Percentiles rank a stretch among this genome's conserved stretches.
Conservation (phyloP, 1,140 invertebrate genomes). For the Trachelipus rathkii region DNA sequence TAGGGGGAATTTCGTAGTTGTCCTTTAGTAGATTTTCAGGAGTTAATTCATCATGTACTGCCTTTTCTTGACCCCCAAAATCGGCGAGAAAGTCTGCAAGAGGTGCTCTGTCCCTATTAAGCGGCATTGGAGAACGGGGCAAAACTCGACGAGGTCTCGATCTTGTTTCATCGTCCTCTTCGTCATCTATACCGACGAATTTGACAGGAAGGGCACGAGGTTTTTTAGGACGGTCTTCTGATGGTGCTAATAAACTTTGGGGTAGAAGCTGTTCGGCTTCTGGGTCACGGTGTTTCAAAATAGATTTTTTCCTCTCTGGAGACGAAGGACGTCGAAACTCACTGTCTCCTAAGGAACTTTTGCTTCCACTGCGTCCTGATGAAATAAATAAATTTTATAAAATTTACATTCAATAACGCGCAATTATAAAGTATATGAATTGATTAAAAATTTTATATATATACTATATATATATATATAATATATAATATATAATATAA, state of each 20-base stretch:
- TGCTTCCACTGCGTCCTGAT: constrained; percentile 60
- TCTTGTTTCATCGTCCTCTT: constrained; percentile 45
- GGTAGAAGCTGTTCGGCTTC: constrained; percentile 74
- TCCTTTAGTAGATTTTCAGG: constrained; percentile 46
- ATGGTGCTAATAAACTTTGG: constrained; percentile 50
- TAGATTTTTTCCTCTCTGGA: constrained; percentile 65
- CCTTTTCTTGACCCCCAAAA: constrained; percentile 53
- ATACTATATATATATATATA: no score
- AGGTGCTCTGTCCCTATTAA: constrained; percentile 30
- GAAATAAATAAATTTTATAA: not conserved
- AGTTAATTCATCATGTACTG: constrained; percentile 52
- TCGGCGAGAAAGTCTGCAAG: constrained; percentile 40
- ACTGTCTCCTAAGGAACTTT: constrained; percentile 65
- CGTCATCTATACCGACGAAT: constrained; percentile 50
- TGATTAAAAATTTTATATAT: no score
- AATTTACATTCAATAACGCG: no score
- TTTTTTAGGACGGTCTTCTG: constrained; percentile 41
- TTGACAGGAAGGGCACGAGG: constrained; percentile 51
- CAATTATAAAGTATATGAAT: no score
- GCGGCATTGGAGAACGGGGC: constrained; percentile 38
- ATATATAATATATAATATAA: no score
- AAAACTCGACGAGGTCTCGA: constrained; percentile 36
- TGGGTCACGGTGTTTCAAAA: constrained; percentile 68
- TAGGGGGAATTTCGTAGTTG: constrained; percentile 42
- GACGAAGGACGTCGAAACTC: constrained; percentile 61